A percentile compares a stretch with the other conserved stretches of the same genome.
Evolutionary conservation across 2,113 vertebrate genomes (phyloP).

Genomic region (Amblyopsis rosae): DNA sequence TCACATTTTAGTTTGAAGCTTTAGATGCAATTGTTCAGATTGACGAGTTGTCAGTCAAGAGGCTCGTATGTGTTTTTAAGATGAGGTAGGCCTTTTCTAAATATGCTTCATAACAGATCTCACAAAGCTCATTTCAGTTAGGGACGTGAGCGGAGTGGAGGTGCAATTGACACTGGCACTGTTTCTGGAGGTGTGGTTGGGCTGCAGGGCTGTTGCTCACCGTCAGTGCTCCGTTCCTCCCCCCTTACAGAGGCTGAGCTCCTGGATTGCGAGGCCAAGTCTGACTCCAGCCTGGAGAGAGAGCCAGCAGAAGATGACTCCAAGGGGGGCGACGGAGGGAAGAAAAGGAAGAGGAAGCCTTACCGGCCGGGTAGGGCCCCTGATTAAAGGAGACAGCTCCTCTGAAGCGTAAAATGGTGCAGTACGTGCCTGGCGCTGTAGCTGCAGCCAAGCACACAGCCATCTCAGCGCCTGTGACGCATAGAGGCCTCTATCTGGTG

Average conservation of each 20-base stretch:
- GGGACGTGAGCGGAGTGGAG: constrained; percentile 31
- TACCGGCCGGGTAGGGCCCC: constrained; percentile 90
- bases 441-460: constrained; percentile 54
- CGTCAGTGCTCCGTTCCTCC: constrained; percentile 47
- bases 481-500: constrained; percentile 32
- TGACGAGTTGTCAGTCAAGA: no score
- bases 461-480: constrained; percentile 51
- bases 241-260: constrained; percentile 85
- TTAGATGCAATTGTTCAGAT: no score
- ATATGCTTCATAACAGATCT: constrained; percentile 20
- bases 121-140: constrained; percentile 43
- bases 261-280: constrained; percentile 94
- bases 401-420: constrained; percentile 72
- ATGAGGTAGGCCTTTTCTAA: neutral
- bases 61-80: constrained; percentile 2
- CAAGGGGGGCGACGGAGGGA: constrained; percentile 86
- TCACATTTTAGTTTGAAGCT: no score
- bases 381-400: constrained; percentile 77
- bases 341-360: constrained; percentile 98
- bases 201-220: constrained; percentile 57
- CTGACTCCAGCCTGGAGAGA: constrained; percentile 95
- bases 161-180: constrained; percentile 40
- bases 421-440: constrained; percentile 54
- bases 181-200: constrained; percentile 31
- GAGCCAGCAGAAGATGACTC: constrained; percentile 90